Conservation (phyloP, 2,888 invertebrate species). For the Plebejus argus region DNA sequence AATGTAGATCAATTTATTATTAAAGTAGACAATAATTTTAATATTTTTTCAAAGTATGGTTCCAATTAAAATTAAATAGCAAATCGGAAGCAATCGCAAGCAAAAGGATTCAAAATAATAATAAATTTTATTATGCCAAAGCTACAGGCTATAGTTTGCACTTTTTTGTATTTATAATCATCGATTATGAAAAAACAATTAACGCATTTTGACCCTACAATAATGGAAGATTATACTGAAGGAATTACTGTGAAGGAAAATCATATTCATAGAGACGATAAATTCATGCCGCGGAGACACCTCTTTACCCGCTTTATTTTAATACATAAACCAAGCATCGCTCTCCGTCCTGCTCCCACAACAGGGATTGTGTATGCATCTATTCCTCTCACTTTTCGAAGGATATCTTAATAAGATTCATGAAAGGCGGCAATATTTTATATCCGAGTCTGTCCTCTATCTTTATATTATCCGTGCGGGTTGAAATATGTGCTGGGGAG, state of each 20-base stretch:
- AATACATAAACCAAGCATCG: constrained; percentile 72
- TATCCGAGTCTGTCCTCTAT: constrained; percentile 84
- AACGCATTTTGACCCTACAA: neutral
- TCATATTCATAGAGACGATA: constrained; percentile 78
- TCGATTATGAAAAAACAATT: too few species aligned
- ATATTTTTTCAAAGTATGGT: too few species aligned
- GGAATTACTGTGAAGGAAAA: constrained; percentile 49
- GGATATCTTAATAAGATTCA: constrained; percentile 92
- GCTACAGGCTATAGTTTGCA: too few species aligned
- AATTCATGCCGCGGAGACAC: constrained; percentile 67
- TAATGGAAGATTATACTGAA: constrained; percentile 1
- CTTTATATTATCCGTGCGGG: constrained; percentile 79
- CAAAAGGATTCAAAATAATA: too few species aligned
- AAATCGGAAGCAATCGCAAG: too few species aligned
- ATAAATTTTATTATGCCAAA: too few species aligned
- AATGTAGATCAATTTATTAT: too few species aligned
- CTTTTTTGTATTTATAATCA: too few species aligned
- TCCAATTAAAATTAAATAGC: too few species aligned
- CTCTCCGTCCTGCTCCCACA: constrained; percentile 50
- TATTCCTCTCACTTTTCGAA: constrained; percentile 77
- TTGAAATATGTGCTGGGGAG: constrained; percentile 80
- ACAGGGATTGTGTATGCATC: constrained; percentile 46
- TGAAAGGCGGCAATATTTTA: constrained; percentile 92
- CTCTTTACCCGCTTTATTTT: constrained; percentile 80
- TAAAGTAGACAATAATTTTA: too few species aligned